Conservation (phyloP, 2,113 vertebrate genomes). For the Tychaedon coryphoeus region DNA sequence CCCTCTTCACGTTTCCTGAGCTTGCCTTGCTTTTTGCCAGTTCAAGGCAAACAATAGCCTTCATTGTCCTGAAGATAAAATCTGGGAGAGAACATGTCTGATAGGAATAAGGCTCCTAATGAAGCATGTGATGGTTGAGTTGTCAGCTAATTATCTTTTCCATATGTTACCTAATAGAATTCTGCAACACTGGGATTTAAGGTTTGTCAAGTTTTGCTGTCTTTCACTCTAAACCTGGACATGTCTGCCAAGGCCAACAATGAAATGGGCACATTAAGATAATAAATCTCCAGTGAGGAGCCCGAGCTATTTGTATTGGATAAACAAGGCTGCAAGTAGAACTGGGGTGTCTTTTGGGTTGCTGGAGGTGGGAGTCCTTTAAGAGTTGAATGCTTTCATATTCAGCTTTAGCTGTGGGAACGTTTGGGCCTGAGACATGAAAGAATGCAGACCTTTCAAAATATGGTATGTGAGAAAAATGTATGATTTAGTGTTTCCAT, state of each 20-base stretch:
- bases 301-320: slow-evolving; percentile 32
- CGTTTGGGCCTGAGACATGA: slow-evolving; percentile 12
- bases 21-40: neutral
- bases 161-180: slow-evolving; percentile 15
- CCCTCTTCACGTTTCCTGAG: neutral
- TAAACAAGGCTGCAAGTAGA: neutral
- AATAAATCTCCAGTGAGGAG: slow-evolving; percentile 32
- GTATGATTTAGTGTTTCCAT: slow-evolving; percentile 58
- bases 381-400: neutral
- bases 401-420: slow-evolving; percentile 47
- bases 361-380: slow-evolving; percentile 1
- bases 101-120: neutral
- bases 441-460: slow-evolving; percentile 55
- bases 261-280: neutral
- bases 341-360: neutral
- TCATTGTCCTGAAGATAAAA: neutral
- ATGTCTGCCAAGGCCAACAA: slow-evolving; percentile 30
- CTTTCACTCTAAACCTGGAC: neutral
- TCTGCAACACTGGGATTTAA: neutral
- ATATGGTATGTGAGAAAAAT: slow-evolving; percentile 38
- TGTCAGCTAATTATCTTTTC: slow-evolving; percentile 28
- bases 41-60: neutral
- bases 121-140: slow-evolving; percentile 7
- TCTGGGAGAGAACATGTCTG: neutral
- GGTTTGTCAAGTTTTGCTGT: neutral